Base-by-base conservation (phyloP, 2,797 vertebrate genomes). In the Hafferia zeledoni region DNA sequence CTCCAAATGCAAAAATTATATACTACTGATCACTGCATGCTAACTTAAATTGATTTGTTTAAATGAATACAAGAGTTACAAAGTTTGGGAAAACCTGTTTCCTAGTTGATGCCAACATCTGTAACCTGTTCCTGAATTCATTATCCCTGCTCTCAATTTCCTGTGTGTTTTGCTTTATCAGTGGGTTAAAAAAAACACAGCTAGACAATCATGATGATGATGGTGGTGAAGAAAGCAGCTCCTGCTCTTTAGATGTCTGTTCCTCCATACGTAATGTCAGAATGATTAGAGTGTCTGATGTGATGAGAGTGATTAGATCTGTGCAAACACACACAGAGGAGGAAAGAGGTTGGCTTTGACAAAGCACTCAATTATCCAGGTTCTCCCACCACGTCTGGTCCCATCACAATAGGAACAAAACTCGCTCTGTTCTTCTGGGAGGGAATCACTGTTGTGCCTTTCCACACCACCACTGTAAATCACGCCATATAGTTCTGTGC, bases 1-100 rank as follows among this genome's bases (percentile, higher is more conserved):
- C 76, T 90, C 33, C 89, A 95, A 96, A 97, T 95, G 94, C 68
- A 89, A 93, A 96, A 96, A 89, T 89, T 94, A 96, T 88, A 81
- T 85, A 91, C 61, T 76, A 71, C 81, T 46, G 83, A 96, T 92
- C 2, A 11, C 77, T 55, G 74, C 86, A 50, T 50, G 70, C 74
- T 89, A 90, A 92, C 83, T 87, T 81, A 90, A 95, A 92, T 87
- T 91, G 83, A 87, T 94, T 92, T 85, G 44, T 80, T 82, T 90
- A 93, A 96, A 96, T 30, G 91, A 96, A 85, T 30, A 39, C 50
- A 75, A 75, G 82, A 94, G 74, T 76, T 89, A 91, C 20, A 76
- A 95, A 93, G 68, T 91, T 96, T 10, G 8, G 37, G 82, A 84
- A 94, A 88, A 94, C 47, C 61, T 76, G 59, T 87, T 95, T 94